Evolutionary conservation across 2,797 vertebrate genomes (phyloP).

Genomic region (Megalops cyprinoides): DNA sequence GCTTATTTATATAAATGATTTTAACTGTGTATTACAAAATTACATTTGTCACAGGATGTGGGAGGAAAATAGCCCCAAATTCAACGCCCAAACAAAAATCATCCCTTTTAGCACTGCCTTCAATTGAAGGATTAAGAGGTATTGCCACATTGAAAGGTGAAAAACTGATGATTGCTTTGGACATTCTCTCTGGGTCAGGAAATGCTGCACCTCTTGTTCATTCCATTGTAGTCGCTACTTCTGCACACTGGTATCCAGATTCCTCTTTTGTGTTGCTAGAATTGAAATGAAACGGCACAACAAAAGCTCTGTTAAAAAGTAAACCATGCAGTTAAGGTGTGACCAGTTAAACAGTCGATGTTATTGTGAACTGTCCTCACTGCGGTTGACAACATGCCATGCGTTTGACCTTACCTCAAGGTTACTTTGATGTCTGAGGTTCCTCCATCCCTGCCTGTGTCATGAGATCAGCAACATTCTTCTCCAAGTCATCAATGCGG

Average conservation of each 20-base stretch:
- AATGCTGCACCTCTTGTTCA: background rate
- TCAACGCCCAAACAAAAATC: background rate
- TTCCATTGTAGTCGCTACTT: background rate
- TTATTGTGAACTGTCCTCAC: background rate
- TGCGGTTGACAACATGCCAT: background rate
- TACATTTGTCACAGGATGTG: background rate
- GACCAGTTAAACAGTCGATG: background rate
- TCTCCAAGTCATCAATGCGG: conserved; percentile 81
- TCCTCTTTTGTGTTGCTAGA: background rate
- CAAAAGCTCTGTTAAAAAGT: background rate
- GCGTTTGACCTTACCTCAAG: background rate
- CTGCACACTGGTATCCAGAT: background rate
- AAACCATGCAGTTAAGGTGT: background rate
- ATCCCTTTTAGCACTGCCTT: background rate
- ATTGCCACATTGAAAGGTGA: background rate
- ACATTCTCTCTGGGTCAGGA: background rate
- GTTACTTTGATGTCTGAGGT: conserved; percentile 60
- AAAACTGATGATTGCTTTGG: background rate
- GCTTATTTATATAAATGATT: background rate
- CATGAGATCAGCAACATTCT: conserved; percentile 81
- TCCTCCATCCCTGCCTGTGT: conserved; percentile 80
- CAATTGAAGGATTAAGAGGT: background rate
- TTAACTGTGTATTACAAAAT: background rate
- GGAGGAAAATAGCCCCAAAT: no score
- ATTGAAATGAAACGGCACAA: background rate